Conservation (phyloP, 2,113 vertebrate genomes). For the human (Homo sapiens) region DNA sequence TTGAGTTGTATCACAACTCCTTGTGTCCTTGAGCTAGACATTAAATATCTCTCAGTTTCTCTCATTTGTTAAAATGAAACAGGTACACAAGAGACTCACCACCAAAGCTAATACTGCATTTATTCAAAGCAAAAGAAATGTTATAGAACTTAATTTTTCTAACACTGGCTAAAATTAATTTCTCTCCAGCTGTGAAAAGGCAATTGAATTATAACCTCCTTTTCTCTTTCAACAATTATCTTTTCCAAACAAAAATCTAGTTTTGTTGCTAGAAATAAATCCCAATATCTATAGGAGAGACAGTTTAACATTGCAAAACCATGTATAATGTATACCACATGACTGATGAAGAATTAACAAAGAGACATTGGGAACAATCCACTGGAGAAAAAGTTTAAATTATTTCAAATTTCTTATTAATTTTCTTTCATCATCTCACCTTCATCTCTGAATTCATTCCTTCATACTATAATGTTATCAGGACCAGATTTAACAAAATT, state of each 20-base stretch:
- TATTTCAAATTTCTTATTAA: conserved; percentile 62
- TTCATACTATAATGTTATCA: conserved; percentile 55
- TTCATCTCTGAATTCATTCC: conserved; percentile 56
- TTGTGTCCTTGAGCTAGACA: neutral
- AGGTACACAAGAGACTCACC: neutral
- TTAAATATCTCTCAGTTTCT: conserved; percentile 16
- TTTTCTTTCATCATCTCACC: conserved; percentile 39
- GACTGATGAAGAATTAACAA: conserved; percentile 49
- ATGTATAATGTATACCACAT: neutral
- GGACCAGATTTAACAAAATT: conserved; percentile 37
- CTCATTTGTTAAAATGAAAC: conserved; percentile 35
- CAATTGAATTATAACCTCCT: conserved; percentile 60
- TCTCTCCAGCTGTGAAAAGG: conserved; percentile 65
- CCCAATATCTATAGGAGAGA: neutral
- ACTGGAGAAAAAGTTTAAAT: conserved; percentile 44
- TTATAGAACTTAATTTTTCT: conserved; percentile 55
- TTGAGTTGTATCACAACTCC: neutral
- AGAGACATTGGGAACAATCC: conserved; percentile 17
- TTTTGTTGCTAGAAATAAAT: conserved; percentile 54
- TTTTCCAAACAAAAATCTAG: conserved; percentile 51
- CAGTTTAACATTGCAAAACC: conserved; percentile 36
- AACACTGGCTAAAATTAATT: conserved; percentile 62
- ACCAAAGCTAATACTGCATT: neutral
- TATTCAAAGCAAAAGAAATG: conserved; percentile 55
- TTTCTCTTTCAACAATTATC: conserved; percentile 56